These are phyloP conservation scores for Hyperoplus immaculatus DNA, from an alignment of 2,797 vertebrate species.

Conservation along the genomic window DNA sequence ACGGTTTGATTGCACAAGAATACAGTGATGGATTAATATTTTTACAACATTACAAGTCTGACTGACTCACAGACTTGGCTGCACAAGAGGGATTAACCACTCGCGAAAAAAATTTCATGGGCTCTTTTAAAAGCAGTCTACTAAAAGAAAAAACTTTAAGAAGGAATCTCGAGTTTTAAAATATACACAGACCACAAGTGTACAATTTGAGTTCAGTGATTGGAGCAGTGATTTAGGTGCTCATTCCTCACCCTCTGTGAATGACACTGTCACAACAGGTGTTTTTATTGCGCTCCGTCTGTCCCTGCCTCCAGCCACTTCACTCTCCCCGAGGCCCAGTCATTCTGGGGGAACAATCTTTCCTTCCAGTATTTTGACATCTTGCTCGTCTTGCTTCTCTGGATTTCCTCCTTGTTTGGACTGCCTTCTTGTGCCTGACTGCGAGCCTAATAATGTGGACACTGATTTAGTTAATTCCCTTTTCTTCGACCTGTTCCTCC, in stretches of 20 bases:
- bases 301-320: background rate
- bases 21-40: background rate
- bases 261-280: background rate
- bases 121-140: conserved; percentile 44
- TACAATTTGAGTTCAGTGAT: conserved; percentile 28
- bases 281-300: background rate
- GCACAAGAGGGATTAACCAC: conserved; percentile 53
- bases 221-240: background rate
- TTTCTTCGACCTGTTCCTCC: background rate
- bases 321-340: background rate
- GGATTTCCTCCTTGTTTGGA: background rate
- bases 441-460: conserved; percentile 2
- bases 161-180: conserved; percentile 66
- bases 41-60: background rate
- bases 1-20: background rate
- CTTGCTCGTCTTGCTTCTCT: background rate
- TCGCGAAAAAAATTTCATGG: conserved; percentile 40
- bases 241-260: background rate
- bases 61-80: conserved; percentile 27
- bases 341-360: background rate
- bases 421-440: background rate
- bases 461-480: background rate
- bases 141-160: conserved; percentile 53
- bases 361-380: background rate
- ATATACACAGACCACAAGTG: conserved; percentile 48